Conservation (phyloP, 2,888 invertebrate species). For the Diarsia dahlii region DNA sequence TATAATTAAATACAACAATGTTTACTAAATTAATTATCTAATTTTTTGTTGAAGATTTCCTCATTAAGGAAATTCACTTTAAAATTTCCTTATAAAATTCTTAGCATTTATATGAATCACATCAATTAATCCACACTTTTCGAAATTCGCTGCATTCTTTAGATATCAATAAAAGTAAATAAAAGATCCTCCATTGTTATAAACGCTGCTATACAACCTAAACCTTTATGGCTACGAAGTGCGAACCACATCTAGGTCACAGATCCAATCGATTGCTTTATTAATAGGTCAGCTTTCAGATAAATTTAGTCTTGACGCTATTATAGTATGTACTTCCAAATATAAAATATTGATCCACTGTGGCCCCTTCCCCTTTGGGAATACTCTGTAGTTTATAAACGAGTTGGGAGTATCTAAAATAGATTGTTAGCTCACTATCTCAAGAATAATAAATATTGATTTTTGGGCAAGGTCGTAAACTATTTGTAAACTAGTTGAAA, state of each 20-base stretch:
- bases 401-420: constrained; percentile 39
- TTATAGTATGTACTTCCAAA: constrained; percentile 47
- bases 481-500: constrained; percentile 10
- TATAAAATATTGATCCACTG: constrained; percentile 48
- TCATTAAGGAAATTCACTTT: not conserved
- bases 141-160: constrained; percentile 1
- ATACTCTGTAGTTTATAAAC: constrained; percentile 29
- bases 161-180: not conserved
- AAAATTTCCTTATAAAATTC: not conserved
- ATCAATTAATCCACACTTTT: constrained; percentile 9
- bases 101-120: constrained; percentile 23
- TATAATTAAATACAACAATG: not conserved
- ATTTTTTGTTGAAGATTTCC: not conserved
- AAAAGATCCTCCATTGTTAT: not conserved
- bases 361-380: constrained; percentile 55
- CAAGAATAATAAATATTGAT: constrained; percentile 27
- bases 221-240: constrained; percentile 14
- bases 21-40: not conserved
- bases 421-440: constrained; percentile 22
- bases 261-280: constrained; percentile 37
- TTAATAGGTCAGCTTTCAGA: constrained; percentile 38
- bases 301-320: constrained; percentile 34
- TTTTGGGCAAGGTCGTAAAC: constrained; percentile 35
- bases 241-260: constrained; percentile 29
- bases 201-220: not conserved